A percentile compares a stretch with the other conserved stretches of the same genome.
phyloP scores from a whole-genome alignment of 2,113 vertebrate genomes.

The Acrocephalus arundinaceus region DNA sequence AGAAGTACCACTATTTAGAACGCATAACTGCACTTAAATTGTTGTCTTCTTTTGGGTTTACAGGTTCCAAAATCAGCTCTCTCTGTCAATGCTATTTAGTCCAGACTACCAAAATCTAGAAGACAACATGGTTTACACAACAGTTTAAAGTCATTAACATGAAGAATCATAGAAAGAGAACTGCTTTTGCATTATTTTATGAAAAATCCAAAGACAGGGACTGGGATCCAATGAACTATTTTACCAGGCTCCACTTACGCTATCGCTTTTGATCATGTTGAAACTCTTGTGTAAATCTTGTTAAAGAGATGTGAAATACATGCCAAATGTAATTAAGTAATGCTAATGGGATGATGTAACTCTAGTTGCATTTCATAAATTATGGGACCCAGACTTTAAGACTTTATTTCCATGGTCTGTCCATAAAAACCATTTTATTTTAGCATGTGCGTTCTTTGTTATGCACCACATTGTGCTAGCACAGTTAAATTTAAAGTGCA shows the following conservation, averaged over 20 bases:
- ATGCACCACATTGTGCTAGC: not conserved
- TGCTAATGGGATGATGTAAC: not conserved
- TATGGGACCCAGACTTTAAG: not conserved
- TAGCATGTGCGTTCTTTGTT: not conserved
- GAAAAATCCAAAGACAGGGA: not conserved
- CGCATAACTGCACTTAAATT: not conserved
- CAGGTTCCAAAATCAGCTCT: not conserved
- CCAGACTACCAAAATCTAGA: not conserved
- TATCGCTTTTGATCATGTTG: not conserved
- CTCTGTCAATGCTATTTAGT: not conserved
- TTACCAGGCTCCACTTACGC: not conserved
- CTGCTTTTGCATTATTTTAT: not conserved
- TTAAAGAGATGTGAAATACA: not conserved
- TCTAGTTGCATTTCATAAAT: constrained; percentile 7
- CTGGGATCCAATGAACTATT: not conserved
- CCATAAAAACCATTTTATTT: not conserved
- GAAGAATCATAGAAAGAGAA: not conserved
- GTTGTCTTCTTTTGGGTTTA: not conserved
- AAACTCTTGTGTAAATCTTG: not conserved
- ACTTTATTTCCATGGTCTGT: not conserved
- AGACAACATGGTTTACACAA: not conserved
- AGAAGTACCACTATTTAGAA: not conserved
- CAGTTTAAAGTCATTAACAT: not conserved
- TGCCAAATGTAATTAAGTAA: not conserved
- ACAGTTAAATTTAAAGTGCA: not conserved